Evolutionary conservation across 1,140 invertebrate genomes (phyloP).

Genomic region (Marisa cornuarietis): DNA sequence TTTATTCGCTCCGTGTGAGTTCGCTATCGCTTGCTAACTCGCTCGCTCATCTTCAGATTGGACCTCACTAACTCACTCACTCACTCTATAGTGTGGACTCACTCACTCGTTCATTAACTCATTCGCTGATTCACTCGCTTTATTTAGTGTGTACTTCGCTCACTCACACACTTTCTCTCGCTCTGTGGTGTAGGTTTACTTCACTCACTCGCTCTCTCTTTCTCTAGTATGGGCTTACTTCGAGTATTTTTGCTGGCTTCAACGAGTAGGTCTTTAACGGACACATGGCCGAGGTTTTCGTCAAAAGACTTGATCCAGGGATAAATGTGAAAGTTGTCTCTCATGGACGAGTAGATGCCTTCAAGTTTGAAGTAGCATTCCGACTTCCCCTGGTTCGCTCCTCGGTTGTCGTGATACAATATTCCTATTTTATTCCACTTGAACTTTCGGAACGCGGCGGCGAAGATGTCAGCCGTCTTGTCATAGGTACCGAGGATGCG

Average conservation of each 20-base stretch:
- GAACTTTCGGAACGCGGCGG: conserved; percentile 24
- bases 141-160: neutral
- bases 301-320: conserved; percentile 33
- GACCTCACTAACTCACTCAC: too few species aligned
- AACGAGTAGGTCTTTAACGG: conserved; percentile 12
- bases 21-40: too few species aligned
- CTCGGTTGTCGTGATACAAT: conserved; percentile 29
- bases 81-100: neutral
- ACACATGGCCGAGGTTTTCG: neutral
- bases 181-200: neutral
- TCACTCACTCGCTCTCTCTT: neutral
- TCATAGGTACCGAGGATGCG: conserved; percentile 34
- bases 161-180: neutral
- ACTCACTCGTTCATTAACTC: too few species aligned
- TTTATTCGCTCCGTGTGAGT: neutral
- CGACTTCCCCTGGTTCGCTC: conserved; percentile 30
- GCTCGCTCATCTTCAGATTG: too few species aligned
- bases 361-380: conserved; percentile 44
- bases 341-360: conserved; percentile 27
- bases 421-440: conserved; percentile 38
- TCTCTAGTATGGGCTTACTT: conserved; percentile 29
- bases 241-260: conserved; percentile 24
- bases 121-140: neutral
- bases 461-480: conserved; percentile 36
- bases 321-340: neutral